These are phyloP conservation scores for Himalopsyche phryganea DNA, from an alignment of 1,140 invertebrate genomes.

Conservation along the genomic window DNA sequence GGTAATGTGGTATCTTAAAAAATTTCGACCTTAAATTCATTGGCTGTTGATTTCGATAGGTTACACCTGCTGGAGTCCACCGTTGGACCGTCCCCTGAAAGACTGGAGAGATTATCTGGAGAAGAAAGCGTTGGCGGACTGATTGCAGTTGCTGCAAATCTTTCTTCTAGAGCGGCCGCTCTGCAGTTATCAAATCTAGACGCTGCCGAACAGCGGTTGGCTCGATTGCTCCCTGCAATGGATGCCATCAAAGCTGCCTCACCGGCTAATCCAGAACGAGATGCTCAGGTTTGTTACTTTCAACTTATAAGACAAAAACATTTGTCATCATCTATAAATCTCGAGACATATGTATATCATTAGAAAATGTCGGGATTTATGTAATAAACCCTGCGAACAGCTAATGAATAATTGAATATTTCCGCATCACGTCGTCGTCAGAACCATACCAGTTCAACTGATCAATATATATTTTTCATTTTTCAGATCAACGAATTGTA, in stretches of 20 bases:
- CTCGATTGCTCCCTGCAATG: constrained; percentile 69
- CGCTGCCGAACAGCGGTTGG: constrained; percentile 73
- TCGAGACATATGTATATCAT: too few species aligned
- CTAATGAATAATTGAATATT: too few species aligned
- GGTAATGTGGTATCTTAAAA: too few species aligned
- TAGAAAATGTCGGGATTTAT: too few species aligned
- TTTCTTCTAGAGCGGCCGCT: constrained; percentile 74
- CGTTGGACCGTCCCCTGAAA: constrained; percentile 63
- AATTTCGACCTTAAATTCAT: too few species aligned
- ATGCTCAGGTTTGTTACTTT: constrained; percentile 63
- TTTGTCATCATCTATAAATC: too few species aligned
- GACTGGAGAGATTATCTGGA: constrained; percentile 52
- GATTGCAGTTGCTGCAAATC: constrained; percentile 62
- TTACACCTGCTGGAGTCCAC: constrained; percentile 72
- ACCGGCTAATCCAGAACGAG: constrained; percentile 68
- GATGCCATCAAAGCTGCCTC: constrained; percentile 67
- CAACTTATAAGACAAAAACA: too few species aligned
- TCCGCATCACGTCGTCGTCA: too few species aligned
- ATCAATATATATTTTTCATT: too few species aligned
- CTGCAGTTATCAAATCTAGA: constrained; percentile 79
- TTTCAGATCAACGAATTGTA: constrained; percentile 77
- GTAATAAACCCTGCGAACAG: too few species aligned
- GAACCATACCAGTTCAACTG: too few species aligned
- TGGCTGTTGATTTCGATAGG: too few species aligned
- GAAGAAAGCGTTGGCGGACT: constrained; percentile 32